Percentiles rank a stretch among this genome's conserved stretches.
Conservation (phyloP, 2,113 vertebrate genomes). For the Rhinopomastus cyanomelas region DNA sequence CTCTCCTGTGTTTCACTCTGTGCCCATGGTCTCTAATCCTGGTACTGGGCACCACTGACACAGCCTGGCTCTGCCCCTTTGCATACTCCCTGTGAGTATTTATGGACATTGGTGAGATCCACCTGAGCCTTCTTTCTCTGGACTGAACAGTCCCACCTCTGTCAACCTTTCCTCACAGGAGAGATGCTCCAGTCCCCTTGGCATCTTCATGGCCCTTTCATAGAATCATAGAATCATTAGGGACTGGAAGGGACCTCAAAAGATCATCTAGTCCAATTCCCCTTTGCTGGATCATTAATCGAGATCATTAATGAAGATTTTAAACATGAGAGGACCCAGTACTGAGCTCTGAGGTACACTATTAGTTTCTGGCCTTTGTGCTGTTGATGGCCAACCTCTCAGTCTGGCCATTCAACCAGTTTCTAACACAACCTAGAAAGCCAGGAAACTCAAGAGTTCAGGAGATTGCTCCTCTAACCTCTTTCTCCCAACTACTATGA, state of each 20-base stretch:
- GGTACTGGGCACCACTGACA: neutral
- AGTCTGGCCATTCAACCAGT: neutral
- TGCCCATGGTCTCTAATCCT: neutral
- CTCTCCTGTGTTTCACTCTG: neutral
- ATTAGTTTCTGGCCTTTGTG: neutral
- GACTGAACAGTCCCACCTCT: neutral
- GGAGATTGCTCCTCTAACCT: neutral
- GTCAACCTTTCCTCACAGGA: neutral
- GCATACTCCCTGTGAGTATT: neutral
- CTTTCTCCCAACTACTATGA: rapidly evolving
- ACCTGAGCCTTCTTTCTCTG: neutral
- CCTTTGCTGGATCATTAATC: neutral
- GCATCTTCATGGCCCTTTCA: neutral
- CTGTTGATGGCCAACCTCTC: neutral
- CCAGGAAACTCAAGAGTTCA: neutral
- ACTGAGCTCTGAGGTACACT: neutral
- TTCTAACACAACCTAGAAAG: neutral
- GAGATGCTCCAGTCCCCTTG: neutral
- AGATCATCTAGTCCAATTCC: no score
- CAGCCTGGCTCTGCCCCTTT: neutral
- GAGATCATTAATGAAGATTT: neutral
- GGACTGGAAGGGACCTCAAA: no score
- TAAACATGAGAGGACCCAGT: neutral
- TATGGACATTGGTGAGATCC: neutral
- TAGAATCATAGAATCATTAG: no score